Conservation (phyloP, 2,797 vertebrate genomes). For the Pelochelys cantorii region DNA sequence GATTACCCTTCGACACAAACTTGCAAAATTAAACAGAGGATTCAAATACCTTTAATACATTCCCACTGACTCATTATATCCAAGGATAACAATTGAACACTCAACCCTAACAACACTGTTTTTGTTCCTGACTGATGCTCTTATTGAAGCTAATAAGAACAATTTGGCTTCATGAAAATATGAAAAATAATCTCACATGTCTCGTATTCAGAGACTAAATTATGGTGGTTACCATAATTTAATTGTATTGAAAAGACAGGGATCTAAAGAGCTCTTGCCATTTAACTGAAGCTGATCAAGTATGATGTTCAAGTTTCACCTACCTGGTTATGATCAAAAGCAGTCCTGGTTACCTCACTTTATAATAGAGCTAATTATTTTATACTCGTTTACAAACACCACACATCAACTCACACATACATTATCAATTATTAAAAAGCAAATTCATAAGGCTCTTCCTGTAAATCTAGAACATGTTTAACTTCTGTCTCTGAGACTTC, state of each 20-base stretch:
- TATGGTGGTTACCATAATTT: neutral
- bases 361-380: neutral
- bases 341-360: constrained; percentile 5
- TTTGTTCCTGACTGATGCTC: neutral
- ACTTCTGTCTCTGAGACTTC: neutral
- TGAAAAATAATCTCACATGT: neutral
- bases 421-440: neutral
- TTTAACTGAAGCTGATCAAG: neutral
- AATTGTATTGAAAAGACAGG: neutral
- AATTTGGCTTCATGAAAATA: neutral
- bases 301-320: constrained; percentile 27
- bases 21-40: constrained; percentile 60
- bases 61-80: constrained; percentile 31
- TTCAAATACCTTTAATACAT: constrained; percentile 55
- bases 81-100: constrained; percentile 27
- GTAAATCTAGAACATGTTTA: neutral
- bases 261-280: neutral
- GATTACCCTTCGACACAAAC: constrained; percentile 68
- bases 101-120: neutral
- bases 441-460: neutral
- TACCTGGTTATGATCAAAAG: constrained; percentile 5
- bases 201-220: neutral
- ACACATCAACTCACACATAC: neutral
- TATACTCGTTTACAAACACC: constrained; percentile 13
- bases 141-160: neutral